Evolutionary conservation across 2,888 invertebrate genomes (phyloP).

Genomic region (Parapristionchus giblindavisi): DNA sequence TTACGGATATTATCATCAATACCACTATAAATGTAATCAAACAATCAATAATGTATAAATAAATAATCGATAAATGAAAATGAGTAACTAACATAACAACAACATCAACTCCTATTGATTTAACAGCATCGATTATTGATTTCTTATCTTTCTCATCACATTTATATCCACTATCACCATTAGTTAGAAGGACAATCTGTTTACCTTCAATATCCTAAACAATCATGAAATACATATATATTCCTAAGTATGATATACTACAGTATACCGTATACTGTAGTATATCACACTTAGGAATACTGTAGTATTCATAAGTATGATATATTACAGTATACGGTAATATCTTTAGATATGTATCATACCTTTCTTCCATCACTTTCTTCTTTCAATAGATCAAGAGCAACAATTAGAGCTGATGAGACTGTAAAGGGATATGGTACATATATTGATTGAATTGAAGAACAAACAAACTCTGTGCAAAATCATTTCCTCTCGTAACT

Average conservation of each 20-base stretch:
- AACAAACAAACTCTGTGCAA: not conserved
- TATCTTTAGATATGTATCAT: no score
- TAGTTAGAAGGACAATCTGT: conserved; percentile 31
- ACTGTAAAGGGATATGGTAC: conserved; percentile 11
- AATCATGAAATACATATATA: not conserved
- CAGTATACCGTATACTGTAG: not conserved
- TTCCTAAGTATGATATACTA: not conserved
- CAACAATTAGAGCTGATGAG: conserved; percentile 2
- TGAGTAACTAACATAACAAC: conserved; percentile 22
- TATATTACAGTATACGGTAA: no score
- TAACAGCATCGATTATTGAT: conserved; percentile 2
- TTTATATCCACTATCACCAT: conserved; percentile 20
- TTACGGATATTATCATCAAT: not conserved
- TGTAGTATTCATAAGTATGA: not conserved
- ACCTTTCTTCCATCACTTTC: conserved; percentile 18
- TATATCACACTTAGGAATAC: not conserved
- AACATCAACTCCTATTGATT: conserved; percentile 24
- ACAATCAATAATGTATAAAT: not conserved
- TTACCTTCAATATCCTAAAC: conserved; percentile 32
- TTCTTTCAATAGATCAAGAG: not conserved
- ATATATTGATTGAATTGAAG: not conserved
- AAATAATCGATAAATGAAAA: not conserved
- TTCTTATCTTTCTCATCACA: not conserved
- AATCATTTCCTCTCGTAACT: conserved; percentile 5
- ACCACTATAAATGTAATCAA: not conserved